phyloP scores from a whole-genome alignment of 2,113 vertebrate genomes.

The Caracal caracal region DNA sequence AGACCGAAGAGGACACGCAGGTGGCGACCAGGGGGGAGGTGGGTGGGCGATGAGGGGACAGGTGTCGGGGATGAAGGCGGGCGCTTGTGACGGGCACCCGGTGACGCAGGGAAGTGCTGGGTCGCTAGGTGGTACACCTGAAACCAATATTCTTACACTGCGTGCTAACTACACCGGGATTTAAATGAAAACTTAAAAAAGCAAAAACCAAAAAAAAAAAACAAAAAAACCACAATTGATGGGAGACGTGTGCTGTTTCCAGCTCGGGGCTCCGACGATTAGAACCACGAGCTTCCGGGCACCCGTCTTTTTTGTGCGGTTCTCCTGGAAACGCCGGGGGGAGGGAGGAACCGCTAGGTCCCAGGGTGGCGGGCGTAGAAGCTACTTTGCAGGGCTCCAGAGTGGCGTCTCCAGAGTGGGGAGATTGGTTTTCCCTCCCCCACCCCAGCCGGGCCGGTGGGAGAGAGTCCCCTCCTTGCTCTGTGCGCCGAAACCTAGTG shows the following conservation, averaged over 20 bases:
- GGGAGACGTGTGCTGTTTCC: not conserved
- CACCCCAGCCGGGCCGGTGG: too few relatives aligned
- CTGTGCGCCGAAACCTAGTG: too few relatives aligned
- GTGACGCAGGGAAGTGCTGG: not conserved
- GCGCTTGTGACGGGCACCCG: not conserved
- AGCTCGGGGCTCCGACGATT: not conserved
- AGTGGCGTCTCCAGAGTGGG: not conserved
- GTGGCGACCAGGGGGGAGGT: not conserved
- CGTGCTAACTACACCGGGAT: not conserved
- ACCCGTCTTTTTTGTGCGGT: not conserved
- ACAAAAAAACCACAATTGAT: too few relatives aligned
- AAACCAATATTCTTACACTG: not conserved
- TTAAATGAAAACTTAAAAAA: not conserved
- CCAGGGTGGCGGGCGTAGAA: too few relatives aligned
- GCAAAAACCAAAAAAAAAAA: too few relatives aligned
- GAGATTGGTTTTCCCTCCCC: not conserved
- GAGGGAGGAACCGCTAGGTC: not conserved
- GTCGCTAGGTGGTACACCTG: fast-evolving
- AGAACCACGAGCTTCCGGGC: not conserved
- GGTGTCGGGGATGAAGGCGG: not conserved
- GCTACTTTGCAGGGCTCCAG: not conserved
- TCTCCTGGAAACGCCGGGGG: not conserved
- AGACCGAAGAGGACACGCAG: not conserved
- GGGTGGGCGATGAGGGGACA: not conserved
- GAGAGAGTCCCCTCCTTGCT: not conserved